Evolutionary conservation across 2,888 invertebrate species (phyloP).

Genomic region (Xylota sylvarum): DNA sequence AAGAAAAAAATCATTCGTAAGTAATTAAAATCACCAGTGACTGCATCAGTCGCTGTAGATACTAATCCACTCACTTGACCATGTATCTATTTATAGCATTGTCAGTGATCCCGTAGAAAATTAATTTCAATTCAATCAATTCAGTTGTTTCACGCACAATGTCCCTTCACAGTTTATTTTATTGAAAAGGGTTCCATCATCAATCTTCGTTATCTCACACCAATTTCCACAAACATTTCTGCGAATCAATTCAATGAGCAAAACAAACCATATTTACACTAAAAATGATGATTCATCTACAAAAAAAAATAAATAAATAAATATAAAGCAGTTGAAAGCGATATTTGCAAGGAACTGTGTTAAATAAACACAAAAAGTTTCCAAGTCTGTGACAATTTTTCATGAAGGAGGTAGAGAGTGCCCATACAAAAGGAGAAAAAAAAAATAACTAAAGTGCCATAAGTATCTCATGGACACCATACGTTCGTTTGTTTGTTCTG

Average conservation of each 20-base stretch:
- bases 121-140: constrained; percentile 37
- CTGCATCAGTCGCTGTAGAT: not conserved
- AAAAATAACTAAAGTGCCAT: not conserved
- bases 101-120: not conserved
- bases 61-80: not conserved
- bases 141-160: constrained; percentile 1
- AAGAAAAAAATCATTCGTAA: not conserved
- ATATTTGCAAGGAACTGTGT: constrained; percentile 47
- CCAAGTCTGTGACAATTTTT: constrained; percentile 44
- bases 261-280: constrained; percentile 12
- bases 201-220: constrained; percentile 31
- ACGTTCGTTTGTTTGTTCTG: constrained; percentile 36
- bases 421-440: constrained; percentile 3
- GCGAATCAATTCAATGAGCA: constrained; percentile 29
- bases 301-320: constrained; percentile 12
- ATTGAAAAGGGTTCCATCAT: constrained; percentile 27
- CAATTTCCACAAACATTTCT: constrained; percentile 19
- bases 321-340: constrained; percentile 44
- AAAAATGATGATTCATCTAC: constrained; percentile 29
- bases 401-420: constrained; percentile 12
- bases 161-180: constrained; percentile 10
- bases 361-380: constrained; percentile 50
- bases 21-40: not conserved
- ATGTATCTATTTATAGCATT: not conserved
- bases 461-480: constrained; percentile 38